Percentiles rank a stretch among this genome's conserved stretches.
These are phyloP conservation scores for Catocala nupta DNA, from an alignment of 2,888 invertebrate genomes.

Conservation along the genomic window DNA sequence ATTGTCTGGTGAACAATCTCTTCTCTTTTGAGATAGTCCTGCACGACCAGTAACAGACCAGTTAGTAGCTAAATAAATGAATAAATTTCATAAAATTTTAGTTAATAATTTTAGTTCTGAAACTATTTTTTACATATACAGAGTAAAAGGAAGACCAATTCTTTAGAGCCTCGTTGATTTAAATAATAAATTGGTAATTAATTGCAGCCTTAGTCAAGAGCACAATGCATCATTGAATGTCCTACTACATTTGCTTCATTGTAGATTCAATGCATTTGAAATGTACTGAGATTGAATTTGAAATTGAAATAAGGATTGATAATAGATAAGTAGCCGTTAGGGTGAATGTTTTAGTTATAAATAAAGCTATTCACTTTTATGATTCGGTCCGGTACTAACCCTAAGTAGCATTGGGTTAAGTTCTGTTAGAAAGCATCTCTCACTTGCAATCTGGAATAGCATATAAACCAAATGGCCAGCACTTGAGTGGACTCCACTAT, in stretches of 20 bases:
- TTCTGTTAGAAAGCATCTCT: constrained; percentile 43
- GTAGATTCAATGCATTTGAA: neutral
- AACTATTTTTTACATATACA: no score
- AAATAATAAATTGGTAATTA: no score
- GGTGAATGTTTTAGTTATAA: neutral
- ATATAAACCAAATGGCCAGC: constrained; percentile 63
- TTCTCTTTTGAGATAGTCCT: no score
- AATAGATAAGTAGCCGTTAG: neutral
- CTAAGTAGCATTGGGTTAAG: neutral
- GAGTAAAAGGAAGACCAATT: no score
- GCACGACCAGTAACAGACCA: no score
- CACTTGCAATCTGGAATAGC: constrained; percentile 43
- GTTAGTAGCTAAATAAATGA: no score
- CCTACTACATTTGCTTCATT: neutral
- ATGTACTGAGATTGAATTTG: neutral
- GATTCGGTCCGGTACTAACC: constrained; percentile 16
- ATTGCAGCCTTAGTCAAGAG: neutral
- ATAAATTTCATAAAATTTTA: no score
- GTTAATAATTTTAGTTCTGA: no score
- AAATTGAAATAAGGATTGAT: neutral
- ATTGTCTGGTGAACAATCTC: no score
- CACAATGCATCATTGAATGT: no score
- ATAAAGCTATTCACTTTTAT: constrained; percentile 24
- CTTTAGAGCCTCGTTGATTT: no score
- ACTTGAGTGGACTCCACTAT: constrained; percentile 53